Percentiles rank a stretch among this genome's conserved stretches.
Evolutionary conservation across 2,797 vertebrate genomes (phyloP).

Genomic region (Gymnoscopelus braueri): DNA sequence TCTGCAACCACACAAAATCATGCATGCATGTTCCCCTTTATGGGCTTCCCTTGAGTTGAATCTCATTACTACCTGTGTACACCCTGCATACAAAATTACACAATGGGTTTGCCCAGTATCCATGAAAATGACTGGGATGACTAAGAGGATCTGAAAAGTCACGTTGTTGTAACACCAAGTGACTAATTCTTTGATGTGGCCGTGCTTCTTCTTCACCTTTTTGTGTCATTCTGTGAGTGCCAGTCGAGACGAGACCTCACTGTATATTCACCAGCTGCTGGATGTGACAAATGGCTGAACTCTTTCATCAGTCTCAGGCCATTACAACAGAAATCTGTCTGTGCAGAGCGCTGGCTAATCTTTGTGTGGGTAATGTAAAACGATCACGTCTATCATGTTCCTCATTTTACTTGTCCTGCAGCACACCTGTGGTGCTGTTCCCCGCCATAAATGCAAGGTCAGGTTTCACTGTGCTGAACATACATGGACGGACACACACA

Average conservation of each 20-base stretch:
- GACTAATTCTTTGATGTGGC: slow-evolving; percentile 36
- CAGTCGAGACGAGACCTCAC: slow-evolving; percentile 15
- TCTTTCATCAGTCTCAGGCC: slow-evolving; percentile 50
- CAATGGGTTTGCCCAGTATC: too few species aligned
- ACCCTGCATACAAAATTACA: neutral
- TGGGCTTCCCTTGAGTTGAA: too few species aligned
- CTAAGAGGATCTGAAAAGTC: slow-evolving; percentile 4
- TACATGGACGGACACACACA: too few species aligned
- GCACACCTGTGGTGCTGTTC: slow-evolving; percentile 60
- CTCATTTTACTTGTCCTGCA: slow-evolving; percentile 7
- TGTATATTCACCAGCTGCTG: neutral
- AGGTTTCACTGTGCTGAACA: slow-evolving; percentile 30
- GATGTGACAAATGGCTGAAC: slow-evolving; percentile 46
- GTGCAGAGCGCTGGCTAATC: slow-evolving; percentile 37
- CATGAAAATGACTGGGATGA: slow-evolving; percentile 2
- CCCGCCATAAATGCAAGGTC: slow-evolving; percentile 48
- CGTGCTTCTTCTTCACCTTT: slow-evolving; percentile 11
- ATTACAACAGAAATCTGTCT: slow-evolving; percentile 43
- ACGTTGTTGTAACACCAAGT: slow-evolving; percentile 20
- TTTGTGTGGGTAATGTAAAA: slow-evolving; percentile 38
- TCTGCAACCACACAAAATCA: too few species aligned
- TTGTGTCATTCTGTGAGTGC: slow-evolving; percentile 26
- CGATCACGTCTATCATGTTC: slow-evolving; percentile 59
- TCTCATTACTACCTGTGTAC: neutral
- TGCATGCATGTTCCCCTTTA: too few species aligned